Conservation (phyloP, 2,113 vertebrate species). For the Pachyramphus minor region DNA sequence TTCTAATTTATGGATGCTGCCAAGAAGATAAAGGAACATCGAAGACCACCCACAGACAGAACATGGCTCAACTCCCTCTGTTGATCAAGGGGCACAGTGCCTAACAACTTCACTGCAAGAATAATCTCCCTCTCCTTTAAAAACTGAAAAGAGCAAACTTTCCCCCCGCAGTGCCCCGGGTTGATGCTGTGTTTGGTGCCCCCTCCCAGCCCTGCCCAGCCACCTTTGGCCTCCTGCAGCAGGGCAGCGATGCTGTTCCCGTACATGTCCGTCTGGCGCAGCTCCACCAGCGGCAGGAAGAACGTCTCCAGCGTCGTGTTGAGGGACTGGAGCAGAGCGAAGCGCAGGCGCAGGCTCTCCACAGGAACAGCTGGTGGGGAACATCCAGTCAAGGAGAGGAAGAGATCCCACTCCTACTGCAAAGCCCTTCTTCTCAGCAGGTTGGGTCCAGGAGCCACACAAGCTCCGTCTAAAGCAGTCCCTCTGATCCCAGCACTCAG, state of each 20-base stretch:
- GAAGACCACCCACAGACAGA: not conserved
- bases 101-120: not conserved
- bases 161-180: not conserved
- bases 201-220: not conserved
- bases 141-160: not conserved
- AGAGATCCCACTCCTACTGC: not conserved
- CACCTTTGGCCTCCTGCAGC: constrained; percentile 93
- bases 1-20: not conserved
- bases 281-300: constrained; percentile 93
- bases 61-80: not conserved
- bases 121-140: not conserved
- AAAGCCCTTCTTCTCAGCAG: not conserved
- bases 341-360: constrained; percentile 91
- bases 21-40: not conserved
- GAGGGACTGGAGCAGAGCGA: constrained; percentile 93
- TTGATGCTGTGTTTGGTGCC: not conserved
- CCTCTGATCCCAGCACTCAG: not conserved
- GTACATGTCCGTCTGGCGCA: constrained; percentile 86
- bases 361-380: constrained; percentile 82
- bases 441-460: not conserved
- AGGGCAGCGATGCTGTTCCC: constrained; percentile 87
- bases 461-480: not conserved
- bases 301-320: constrained; percentile 94
- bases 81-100: fast-evolving
- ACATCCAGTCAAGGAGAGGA: not conserved